Evolutionary conservation across 2,113 vertebrate species (phyloP), one percentile per base, ranked within the genome.

Genomic region (Hyaena hyaena): DNA sequence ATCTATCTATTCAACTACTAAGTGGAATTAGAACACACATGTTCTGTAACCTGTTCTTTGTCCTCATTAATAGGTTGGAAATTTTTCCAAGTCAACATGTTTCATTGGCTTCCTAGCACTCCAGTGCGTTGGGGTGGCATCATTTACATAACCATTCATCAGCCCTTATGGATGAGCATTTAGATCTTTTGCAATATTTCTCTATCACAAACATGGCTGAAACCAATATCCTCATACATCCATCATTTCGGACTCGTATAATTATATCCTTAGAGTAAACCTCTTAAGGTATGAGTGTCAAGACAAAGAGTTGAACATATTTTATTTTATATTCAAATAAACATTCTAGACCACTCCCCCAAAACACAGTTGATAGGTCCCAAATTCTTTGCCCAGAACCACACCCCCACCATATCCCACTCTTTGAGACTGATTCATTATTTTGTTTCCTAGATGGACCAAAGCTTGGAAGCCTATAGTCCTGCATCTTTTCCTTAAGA

Each of bases 181-280:
- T 39, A 77, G 23, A 4, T 43, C 68, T n/a, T 87, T 80, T 16
- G 48, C 86, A 73, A 53, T 33, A 84, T 63, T 87, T 58, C 24
- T 81, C 73, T 63, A 24, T 74, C 82, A 80, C 71, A 96, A 87
- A 71, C 35, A 68, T 83, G 89, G n/a, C 68, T 50, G 50, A 86
- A 97, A 58, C 82, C 86, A 84, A n/a, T 84, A 82, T 93, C 33
- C 10, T 66, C 0, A 2, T 1, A 15, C 15, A 77, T 21, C 71
- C 14, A 35, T 58, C 80, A 71, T 24, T 61, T 71, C 68, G 53
- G 61, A 87, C n/a, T 23, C 33, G 19, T 35, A 61, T 28, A 93
- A 83, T 65, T 43, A 58, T 71, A 95, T 31, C 50, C 50, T 81
- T 65, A 48, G 35, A 73, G 21, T 28, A 81, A 74, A 74, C 31